Percentiles rank a stretch among this genome's conserved stretches.
phyloP scores from a whole-genome alignment of 2,797 vertebrate genomes.

The Hirundo rustica region DNA sequence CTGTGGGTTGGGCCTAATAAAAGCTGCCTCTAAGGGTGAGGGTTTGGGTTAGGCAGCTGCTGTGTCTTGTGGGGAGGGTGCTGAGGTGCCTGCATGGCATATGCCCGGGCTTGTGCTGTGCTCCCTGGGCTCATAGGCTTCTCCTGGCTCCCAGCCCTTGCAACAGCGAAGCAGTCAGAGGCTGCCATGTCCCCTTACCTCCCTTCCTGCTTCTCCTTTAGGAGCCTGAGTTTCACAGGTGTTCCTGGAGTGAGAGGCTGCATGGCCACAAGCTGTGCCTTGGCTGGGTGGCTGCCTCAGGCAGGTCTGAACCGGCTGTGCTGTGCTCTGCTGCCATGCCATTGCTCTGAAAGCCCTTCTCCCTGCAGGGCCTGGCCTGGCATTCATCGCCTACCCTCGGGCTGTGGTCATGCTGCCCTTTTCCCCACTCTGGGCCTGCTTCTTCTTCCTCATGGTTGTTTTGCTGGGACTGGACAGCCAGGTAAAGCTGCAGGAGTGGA shows the following conservation, averaged over 20 bases:
- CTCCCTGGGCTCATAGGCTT: neutral
- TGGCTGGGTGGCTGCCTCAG: neutral
- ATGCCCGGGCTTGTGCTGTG: neutral
- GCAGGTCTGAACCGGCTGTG: neutral
- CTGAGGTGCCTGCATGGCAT: neutral
- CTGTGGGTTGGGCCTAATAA: neutral
- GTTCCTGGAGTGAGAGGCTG: neutral
- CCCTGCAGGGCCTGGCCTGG: conserved; percentile 88
- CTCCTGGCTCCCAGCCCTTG: neutral
- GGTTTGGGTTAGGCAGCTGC: neutral
- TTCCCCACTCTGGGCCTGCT: conserved; percentile 94
- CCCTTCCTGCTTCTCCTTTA: neutral
- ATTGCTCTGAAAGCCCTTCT: conserved; percentile 14
- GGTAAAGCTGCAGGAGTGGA: conserved; percentile 71
- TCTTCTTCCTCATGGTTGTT: conserved; percentile 96
- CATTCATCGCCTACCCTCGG: conserved; percentile 94
- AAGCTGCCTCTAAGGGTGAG: neutral
- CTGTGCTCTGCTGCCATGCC: neutral
- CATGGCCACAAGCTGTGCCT: neutral
- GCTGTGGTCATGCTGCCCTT: conserved; percentile 97
- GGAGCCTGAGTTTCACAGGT: neutral
- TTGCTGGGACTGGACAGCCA: conserved; percentile 96
- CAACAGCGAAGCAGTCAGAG: rapidly evolving
- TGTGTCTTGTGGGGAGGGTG: neutral
- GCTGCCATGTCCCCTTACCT: neutral